Conservation (phyloP, 2,113 vertebrate genomes). For the Trichomycterus rosablanca region DNA sequence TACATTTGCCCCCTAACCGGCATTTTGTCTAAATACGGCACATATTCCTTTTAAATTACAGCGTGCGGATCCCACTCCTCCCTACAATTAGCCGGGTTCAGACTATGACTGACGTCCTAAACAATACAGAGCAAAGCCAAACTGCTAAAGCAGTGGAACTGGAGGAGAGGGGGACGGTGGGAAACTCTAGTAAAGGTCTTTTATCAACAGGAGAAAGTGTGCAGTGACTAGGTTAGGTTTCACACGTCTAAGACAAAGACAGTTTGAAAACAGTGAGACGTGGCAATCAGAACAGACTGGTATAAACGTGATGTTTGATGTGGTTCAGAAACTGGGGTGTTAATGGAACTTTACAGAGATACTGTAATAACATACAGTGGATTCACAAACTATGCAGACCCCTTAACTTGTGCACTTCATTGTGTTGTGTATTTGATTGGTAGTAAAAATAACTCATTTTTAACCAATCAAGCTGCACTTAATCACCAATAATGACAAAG, state of each 20-base stretch:
- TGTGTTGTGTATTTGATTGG: no score
- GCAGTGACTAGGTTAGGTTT: conserved; percentile 14
- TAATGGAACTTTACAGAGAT: conserved; percentile 15
- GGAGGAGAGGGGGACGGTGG: not conserved
- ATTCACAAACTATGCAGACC: no score
- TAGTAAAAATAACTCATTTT: no score
- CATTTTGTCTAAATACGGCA: conserved; percentile 68
- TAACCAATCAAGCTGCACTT: no score
- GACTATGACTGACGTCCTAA: conserved; percentile 52
- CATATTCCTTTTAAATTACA: conserved; percentile 71
- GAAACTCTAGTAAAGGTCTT: conserved; percentile 12
- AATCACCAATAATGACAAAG: no score
- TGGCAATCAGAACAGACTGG: conserved; percentile 11
- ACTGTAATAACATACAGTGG: no score
- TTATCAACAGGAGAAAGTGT: conserved; percentile 22
- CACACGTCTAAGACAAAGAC: conserved; percentile 14
- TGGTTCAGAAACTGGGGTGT: conserved; percentile 8
- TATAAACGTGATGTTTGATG: conserved; percentile 16
- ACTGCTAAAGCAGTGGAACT: not conserved
- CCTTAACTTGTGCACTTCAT: no score
- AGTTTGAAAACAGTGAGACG: conserved; percentile 9
- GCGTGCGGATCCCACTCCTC: conserved; percentile 62
- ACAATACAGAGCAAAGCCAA: conserved; percentile 55
- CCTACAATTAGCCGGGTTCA: conserved; percentile 67
- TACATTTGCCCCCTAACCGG: conserved; percentile 64